Evolutionary conservation across 2,113 vertebrate genomes (phyloP), one percentile per base, ranked within the genome.

Genomic region (Tricholaema leucomelas): DNA sequence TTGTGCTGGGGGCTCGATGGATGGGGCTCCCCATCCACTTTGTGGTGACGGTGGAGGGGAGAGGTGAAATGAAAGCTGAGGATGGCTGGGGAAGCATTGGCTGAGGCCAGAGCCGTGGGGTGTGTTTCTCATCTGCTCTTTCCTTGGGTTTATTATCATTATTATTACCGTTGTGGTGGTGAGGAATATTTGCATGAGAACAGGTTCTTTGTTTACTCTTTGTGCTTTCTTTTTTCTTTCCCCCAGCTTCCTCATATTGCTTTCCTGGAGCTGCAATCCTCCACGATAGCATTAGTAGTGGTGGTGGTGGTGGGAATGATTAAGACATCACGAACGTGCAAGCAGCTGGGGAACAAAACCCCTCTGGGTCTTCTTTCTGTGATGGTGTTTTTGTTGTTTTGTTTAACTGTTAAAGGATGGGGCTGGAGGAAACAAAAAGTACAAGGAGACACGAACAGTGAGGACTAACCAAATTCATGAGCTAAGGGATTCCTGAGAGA

Each of bases 71-170:
- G 28, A 56, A 87, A 44, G 58, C 55, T 52, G 24, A 5, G 70
- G 70, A 90, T n/a, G 55, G 73, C 46, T 69, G 40, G 36, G 69
- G 30, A 81, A 87, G 66, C 59, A 64, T 61, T 52, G 38, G 8
- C 40, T 3, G 12, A 0, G 0, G n/a, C 56, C 1, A 0, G 81
- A 38, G 27, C 36, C 46, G 46, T 50, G 0, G 17, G 35, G 63
- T 75, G 65, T 2, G 0, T 67, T 66, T 40, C 64, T 87, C 61
- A 17, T 85, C 55, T 48, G 63, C 44, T 44, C 15, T 48, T 21
- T 46, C 42, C 33, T 65, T 15, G 10, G 18, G 14, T 63, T 63
- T 33, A 7, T 64, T 72, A 7, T 35, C 30, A 6, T 66, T 74
- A 9, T 40, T 67, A 7, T 66, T 67, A 15, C 44, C 27, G 5